Conservation (phyloP, 2,888 invertebrate species). For the Seira sanloemensis region DNA sequence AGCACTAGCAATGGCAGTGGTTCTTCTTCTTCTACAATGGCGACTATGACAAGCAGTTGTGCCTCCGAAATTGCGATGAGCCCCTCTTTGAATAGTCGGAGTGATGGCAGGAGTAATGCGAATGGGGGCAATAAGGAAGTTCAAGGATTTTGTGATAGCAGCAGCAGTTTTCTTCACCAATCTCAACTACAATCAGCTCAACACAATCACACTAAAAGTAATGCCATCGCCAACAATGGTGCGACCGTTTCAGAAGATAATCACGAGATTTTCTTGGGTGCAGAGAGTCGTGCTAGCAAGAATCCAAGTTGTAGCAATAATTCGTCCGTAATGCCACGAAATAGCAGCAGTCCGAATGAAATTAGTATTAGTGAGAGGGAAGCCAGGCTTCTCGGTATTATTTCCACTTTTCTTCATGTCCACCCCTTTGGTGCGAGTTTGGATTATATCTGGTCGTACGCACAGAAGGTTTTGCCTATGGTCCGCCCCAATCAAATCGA, state of each 20-base stretch:
- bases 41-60: no score
- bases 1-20: neutral
- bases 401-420: slow-evolving; percentile 92
- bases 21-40: no score
- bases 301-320: neutral
- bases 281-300: neutral
- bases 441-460: slow-evolving; percentile 93
- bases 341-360: slow-evolving; percentile 1
- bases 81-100: no score
- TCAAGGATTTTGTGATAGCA: slow-evolving; percentile 67
- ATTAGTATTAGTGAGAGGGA: slow-evolving; percentile 78
- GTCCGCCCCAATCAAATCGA: slow-evolving; percentile 86
- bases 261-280: slow-evolving; percentile 28
- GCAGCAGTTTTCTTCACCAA: slow-evolving; percentile 52
- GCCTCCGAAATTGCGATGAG: no score
- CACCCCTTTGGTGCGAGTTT: slow-evolving; percentile 95
- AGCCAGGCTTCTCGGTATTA: slow-evolving; percentile 89
- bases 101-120: slow-evolving; percentile 5
- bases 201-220: slow-evolving; percentile 61
- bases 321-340: no score
- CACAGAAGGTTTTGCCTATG: slow-evolving; percentile 86
- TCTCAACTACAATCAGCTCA: slow-evolving; percentile 53
- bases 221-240: slow-evolving; percentile 11
- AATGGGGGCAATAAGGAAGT: slow-evolving; percentile 40
- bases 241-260: slow-evolving; percentile 10